Evolutionary conservation across 2,888 invertebrate species (phyloP).

Genomic region (Epsilonema sp.): DNA sequence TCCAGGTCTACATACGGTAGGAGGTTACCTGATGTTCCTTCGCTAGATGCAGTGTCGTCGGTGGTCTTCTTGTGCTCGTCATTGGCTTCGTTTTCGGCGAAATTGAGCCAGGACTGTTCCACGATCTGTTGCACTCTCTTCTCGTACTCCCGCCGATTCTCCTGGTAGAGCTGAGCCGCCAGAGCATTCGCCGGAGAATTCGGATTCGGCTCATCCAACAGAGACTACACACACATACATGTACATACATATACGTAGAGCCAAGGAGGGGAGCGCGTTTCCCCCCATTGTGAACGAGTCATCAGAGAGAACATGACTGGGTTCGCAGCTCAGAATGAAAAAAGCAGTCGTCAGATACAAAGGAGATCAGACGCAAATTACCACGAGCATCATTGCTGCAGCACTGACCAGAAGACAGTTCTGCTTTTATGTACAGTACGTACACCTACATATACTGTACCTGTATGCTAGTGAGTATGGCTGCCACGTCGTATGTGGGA

Average conservation of each 20-base stretch:
- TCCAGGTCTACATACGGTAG: no score
- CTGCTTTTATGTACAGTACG: neutral
- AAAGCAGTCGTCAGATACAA: no score
- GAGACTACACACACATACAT: constrained; percentile 50
- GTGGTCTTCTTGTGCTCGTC: constrained; percentile 12
- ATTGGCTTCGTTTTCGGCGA: constrained; percentile 21
- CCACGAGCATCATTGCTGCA: no score
- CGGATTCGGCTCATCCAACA: constrained; percentile 98
- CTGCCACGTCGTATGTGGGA: constrained; percentile 98
- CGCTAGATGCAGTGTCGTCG: no score
- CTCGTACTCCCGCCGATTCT: constrained; percentile 95
- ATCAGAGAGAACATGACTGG: no score
- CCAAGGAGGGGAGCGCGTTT: no score
- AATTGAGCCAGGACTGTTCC: constrained; percentile 70
- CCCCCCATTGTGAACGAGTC: no score
- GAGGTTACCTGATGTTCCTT: no score
- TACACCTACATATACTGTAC: no score
- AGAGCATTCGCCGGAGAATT: constrained; percentile 97
- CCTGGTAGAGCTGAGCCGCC: constrained; percentile 97
- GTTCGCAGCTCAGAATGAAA: neutral
- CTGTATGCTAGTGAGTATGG: constrained; percentile 98
- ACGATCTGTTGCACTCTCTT: constrained; percentile 97
- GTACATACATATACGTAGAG: no score
- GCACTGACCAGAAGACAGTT: no score
- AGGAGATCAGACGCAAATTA: no score